Percentiles rank a stretch among this genome's conserved stretches.
These are phyloP conservation scores for Rynchops niger DNA, from an alignment of 2,113 vertebrate species.

Conservation along the genomic window DNA sequence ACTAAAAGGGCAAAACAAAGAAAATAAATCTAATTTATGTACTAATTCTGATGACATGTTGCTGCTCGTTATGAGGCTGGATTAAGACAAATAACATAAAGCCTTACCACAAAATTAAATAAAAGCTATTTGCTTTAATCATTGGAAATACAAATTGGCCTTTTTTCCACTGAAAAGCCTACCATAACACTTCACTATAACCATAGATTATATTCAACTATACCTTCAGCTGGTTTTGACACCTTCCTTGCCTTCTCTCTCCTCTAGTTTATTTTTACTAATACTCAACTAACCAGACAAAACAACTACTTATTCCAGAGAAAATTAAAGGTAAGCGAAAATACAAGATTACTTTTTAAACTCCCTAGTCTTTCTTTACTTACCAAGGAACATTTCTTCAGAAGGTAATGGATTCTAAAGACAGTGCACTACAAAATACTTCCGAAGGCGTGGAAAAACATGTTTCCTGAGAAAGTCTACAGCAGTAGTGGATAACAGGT, in stretches of 20 bases:
- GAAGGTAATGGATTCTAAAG: neutral
- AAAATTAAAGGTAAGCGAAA: neutral
- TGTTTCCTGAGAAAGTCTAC: neutral
- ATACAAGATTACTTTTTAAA: neutral
- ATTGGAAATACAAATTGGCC: neutral
- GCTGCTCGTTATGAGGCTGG: neutral
- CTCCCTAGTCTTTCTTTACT: neutral
- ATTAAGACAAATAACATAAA: neutral
- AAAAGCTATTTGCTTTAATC: neutral
- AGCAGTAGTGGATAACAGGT: neutral
- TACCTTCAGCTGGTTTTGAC: neutral
- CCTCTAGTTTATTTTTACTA: neutral
- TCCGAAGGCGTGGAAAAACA: neutral
- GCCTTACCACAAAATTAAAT: neutral
- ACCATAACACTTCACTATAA: neutral
- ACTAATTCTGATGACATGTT: neutral
- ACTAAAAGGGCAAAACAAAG: neutral
- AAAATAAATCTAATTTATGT: neutral
- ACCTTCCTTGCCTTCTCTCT: neutral
- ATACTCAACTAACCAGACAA: neutral
- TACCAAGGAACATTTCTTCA: neutral
- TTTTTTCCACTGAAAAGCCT: neutral
- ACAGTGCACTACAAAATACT: neutral
- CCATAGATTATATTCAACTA: neutral
- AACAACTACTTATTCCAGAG: neutral